A percentile compares a stretch with the other conserved stretches of the same genome.
Evolutionary conservation across 2,888 invertebrate species (phyloP).

Genomic region (Euplagia quadripunctaria): DNA sequence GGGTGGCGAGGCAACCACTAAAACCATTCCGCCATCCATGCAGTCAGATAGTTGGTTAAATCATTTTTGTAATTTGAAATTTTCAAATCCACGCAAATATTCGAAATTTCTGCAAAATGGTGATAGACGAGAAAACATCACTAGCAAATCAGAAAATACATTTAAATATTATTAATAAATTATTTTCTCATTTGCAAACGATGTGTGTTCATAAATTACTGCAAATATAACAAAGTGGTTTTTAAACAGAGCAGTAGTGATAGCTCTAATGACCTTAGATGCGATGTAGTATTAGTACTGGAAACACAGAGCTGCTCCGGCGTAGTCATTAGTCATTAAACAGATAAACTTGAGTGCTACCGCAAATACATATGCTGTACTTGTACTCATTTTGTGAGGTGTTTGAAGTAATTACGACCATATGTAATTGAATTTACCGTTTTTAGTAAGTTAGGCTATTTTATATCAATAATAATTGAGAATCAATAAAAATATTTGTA

Average conservation of each 20-base stretch:
- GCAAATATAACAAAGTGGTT: not conserved
- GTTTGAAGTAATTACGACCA: not conserved
- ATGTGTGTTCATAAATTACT: not conserved
- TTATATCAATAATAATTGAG: too few species aligned
- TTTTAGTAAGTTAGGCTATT: too few species aligned
- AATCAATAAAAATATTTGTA: too few species aligned
- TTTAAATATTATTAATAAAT: not conserved
- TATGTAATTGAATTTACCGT: not conserved
- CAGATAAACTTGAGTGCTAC: not conserved
- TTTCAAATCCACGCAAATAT: too few species aligned
- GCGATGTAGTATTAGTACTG: not conserved
- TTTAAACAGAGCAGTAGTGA: not conserved
- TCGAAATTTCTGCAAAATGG: not conserved
- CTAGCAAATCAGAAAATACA: not conserved
- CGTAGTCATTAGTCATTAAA: constrained; percentile 7
- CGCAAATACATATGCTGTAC: not conserved
- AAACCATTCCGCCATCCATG: too few species aligned
- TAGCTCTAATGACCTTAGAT: constrained; percentile 1
- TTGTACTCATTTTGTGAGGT: not conserved
- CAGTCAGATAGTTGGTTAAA: too few species aligned
- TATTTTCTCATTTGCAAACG: not conserved
- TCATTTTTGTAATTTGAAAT: too few species aligned
- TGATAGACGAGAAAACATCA: not conserved
- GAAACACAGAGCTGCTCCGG: not conserved
- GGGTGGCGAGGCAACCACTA: too few species aligned